Conservation (phyloP, 2,888 invertebrate species). For the Sinhomidia bicolor region DNA sequence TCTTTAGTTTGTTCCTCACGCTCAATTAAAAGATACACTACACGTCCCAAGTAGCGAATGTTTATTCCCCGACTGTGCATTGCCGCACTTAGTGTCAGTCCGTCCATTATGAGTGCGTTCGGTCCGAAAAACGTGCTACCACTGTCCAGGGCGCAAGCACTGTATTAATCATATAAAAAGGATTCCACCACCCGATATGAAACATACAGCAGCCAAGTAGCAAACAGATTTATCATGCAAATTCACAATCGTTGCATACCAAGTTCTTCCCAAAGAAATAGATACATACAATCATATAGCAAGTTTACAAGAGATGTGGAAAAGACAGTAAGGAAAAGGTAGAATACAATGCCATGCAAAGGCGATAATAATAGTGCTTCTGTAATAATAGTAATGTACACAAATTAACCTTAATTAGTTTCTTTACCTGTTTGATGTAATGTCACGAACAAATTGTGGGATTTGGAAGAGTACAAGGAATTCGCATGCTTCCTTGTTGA, state of each 20-base stretch:
- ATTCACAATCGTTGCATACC: neutral
- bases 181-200: constrained; percentile 74
- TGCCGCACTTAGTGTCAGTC: constrained; percentile 94
- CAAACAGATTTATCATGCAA: constrained; percentile 36
- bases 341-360: constrained; percentile 14
- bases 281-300: neutral
- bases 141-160: constrained; percentile 80
- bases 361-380: neutral
- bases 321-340: neutral
- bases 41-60: constrained; percentile 94
- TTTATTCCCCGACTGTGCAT: constrained; percentile 98
- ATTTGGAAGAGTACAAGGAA: constrained; percentile 96
- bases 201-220: constrained; percentile 38
- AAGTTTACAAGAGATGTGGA: neutral
- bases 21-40: constrained; percentile 78
- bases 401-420: neutral
- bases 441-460: constrained; percentile 89
- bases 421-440: constrained; percentile 79
- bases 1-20: constrained; percentile 75
- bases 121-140: constrained; percentile 80
- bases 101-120: constrained; percentile 88
- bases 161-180: constrained; percentile 71
- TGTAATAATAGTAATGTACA: neutral
- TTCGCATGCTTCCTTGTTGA: constrained; percentile 97
- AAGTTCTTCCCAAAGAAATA: neutral